Conservation (phyloP, 2,797 vertebrate species). For the Peromyscus aztecus region DNA sequence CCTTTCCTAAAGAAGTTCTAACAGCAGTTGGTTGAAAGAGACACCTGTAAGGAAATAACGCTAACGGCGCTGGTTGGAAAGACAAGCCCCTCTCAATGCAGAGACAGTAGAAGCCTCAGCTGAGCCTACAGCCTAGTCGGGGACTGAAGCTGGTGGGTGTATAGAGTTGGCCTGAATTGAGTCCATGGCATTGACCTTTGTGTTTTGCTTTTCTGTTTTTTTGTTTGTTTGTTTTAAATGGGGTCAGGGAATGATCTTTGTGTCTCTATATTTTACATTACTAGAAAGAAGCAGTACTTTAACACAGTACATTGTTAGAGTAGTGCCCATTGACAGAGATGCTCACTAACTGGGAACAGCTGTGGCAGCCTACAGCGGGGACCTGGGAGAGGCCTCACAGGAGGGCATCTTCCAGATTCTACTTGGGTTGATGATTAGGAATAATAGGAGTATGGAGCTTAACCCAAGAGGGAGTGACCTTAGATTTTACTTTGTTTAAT, state of each 20-base stretch:
- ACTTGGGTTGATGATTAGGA: not conserved
- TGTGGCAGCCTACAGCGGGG: not conserved
- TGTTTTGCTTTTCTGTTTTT: not conserved
- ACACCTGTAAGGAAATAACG: not conserved
- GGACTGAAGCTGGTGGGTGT: not conserved
- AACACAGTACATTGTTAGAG: not conserved
- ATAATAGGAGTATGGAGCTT: not conserved
- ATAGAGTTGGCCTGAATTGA: conserved; percentile 3
- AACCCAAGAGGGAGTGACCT: not conserved
- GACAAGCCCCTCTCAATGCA: not conserved
- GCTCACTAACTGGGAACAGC: not conserved
- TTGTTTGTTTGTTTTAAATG: not conserved
- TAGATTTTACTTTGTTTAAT: not conserved
- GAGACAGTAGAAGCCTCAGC: not conserved
- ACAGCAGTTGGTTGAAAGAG: not conserved
- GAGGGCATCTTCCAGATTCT: not conserved
- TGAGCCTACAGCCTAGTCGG: not conserved
- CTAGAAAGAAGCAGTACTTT: not conserved
- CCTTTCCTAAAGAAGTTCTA: not conserved
- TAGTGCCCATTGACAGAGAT: not conserved
- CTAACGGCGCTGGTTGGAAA: not conserved
- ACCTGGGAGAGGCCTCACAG: not conserved
- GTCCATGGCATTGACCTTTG: not conserved
- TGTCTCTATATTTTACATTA: not conserved
- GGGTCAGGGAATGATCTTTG: not conserved